Percentiles rank a stretch among this genome's conserved stretches.
Evolutionary conservation across 2,888 invertebrate species (phyloP).

Genomic region (Apodemia mormo): DNA sequence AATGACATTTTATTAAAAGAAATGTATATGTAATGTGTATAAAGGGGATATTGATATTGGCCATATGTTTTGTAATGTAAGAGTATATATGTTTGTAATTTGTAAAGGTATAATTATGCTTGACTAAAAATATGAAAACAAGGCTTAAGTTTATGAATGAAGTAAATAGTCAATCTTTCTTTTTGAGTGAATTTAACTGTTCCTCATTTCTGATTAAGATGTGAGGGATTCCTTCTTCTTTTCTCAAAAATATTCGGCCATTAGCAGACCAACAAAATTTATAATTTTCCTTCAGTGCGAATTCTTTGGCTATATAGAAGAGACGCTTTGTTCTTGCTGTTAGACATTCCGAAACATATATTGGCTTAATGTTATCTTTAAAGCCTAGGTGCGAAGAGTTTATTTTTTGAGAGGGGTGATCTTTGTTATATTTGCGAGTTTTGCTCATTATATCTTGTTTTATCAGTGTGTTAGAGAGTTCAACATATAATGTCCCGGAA

Average conservation of each 20-base stretch:
- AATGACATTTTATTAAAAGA: too few relatives aligned
- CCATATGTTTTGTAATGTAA: too few relatives aligned
- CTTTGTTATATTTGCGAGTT: not conserved
- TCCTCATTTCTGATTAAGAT: not conserved
- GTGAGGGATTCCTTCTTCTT: not conserved
- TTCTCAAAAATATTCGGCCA: too few relatives aligned
- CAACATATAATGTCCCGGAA: not conserved
- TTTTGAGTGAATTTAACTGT: not conserved
- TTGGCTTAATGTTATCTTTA: not conserved
- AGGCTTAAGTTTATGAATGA: not conserved
- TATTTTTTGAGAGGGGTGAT: not conserved
- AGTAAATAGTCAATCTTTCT: not conserved
- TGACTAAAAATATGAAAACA: too few relatives aligned
- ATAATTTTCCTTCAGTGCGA: too few relatives aligned
- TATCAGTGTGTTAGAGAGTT: not conserved
- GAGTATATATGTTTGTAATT: too few relatives aligned
- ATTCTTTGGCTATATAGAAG: too few relatives aligned
- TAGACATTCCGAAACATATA: not conserved
- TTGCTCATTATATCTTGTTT: not conserved
- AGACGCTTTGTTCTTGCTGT: too few relatives aligned
- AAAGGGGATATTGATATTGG: too few relatives aligned
- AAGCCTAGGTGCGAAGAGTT: not conserved
- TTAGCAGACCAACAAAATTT: too few relatives aligned
- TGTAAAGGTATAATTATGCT: too few relatives aligned
- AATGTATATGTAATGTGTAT: too few relatives aligned